Base-by-base conservation (phyloP, 2,113 vertebrate genomes). In the Takifugu flavidus region DNA sequence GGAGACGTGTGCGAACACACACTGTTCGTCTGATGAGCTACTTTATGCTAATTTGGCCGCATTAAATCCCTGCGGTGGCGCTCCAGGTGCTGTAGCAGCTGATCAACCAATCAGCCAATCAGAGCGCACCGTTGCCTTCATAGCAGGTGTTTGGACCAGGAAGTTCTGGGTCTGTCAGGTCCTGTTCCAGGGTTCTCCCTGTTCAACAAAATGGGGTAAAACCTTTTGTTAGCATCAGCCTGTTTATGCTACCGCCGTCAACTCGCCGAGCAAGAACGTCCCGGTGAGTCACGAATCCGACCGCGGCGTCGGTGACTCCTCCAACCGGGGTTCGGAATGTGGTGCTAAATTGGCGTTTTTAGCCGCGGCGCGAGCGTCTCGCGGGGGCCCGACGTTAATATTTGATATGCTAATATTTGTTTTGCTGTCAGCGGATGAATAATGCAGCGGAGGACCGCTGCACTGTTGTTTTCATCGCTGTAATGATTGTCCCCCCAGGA, bases 331-430 rank as follows among this genome's bases (percentile, higher is more conserved):
- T 58, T 79, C 65, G 57, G 68, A 77, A 78, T 75, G 72, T 81
- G 67, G 45, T 43, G 43, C 80, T 82, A 69, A 78, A 80, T 79
- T 69, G 60, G 59, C 64, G 67, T 80, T 80, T 76, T 80, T 75
- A 78, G 44, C 58, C 75, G 56, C 57, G 53, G 67, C 74, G 57
- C 75, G 71, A 74, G 73, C 64, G 75, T 78, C 65, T 77, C 47
- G 1, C 66, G 74, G 67, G 79, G 78, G 59, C 72, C 20, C 72
- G 67, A 68, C 82, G 74, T 75, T 82, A 82, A 82, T 88, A 77
- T 84, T 80, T 83, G 65, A 80, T 80, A 82, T 82, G 82, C 76
- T 87, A 86, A 86, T 82, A 81, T 82, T 87, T 86, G 72, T 87
- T 87, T 86, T 75, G 71, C 78, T 83, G 68, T 82, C 67, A 67